Evolutionary conservation across 2,888 invertebrate genomes (phyloP).

Genomic region (Frankliniella fusca): DNA sequence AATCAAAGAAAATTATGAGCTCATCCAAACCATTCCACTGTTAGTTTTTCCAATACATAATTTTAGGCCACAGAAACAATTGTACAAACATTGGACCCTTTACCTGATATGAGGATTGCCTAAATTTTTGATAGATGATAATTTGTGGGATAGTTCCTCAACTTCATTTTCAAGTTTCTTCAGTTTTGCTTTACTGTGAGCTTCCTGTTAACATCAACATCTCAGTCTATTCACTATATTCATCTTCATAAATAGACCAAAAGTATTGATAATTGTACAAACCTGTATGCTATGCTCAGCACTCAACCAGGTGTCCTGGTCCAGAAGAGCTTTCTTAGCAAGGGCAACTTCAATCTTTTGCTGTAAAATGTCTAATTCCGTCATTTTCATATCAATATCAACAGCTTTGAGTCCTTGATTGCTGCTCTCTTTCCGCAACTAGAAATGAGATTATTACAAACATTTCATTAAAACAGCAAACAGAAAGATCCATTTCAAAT

Average conservation of each 20-base stretch:
- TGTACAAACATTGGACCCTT: neutral
- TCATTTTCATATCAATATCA: neutral
- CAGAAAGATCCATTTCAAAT: neutral
- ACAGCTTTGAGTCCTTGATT: neutral
- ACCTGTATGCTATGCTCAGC: conserved; percentile 3
- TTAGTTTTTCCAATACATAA: neutral
- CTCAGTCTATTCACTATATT: neutral
- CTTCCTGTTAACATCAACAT: neutral
- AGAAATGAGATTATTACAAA: neutral
- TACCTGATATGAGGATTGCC: neutral
- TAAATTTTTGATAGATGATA: neutral
- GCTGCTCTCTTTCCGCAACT: neutral
- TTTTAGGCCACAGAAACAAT: neutral
- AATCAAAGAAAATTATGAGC: neutral
- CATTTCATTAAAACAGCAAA: neutral
- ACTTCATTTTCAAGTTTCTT: neutral
- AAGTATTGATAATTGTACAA: neutral
- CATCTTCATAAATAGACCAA: neutral
- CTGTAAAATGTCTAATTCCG: neutral
- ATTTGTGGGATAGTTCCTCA: neutral
- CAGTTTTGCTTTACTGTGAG: neutral
- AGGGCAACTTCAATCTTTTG: neutral
- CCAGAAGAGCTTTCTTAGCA: neutral
- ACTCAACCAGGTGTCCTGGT: neutral
- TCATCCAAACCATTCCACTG: neutral